Conservation (phyloP, 2,888 invertebrate genomes). For the Nephrotoma guestfalica region DNA sequence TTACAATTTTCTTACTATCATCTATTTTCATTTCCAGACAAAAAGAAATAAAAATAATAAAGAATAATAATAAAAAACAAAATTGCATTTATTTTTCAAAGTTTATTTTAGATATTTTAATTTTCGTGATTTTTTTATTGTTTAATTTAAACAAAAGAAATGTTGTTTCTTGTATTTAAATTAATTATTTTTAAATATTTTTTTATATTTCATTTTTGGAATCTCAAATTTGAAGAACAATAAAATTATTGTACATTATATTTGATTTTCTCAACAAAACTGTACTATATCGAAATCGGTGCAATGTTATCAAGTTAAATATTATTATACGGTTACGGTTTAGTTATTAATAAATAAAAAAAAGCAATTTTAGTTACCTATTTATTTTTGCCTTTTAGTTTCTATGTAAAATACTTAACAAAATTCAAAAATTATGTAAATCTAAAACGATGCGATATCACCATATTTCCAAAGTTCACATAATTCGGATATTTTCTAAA, state of each 20-base stretch:
- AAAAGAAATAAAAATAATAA: no score
- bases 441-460: not conserved
- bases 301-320: not conserved
- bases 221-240: not conserved
- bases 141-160: not conserved
- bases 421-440: no score
- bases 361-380: not conserved
- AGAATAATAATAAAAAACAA: not conserved
- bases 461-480: not conserved
- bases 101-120: not conserved
- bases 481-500: not conserved
- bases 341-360: not conserved
- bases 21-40: no score
- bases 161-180: not conserved
- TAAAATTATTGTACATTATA: not conserved
- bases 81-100: not conserved
- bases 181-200: not conserved
- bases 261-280: not conserved
- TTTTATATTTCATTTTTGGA: not conserved
- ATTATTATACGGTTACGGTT: not conserved
- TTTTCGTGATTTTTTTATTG: not conserved
- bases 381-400: not conserved
- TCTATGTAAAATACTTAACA: no score
- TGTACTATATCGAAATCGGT: not conserved
- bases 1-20: no score